A percentile compares a stretch with the other conserved stretches of the same genome.
Conservation (phyloP, 2,113 vertebrate genomes). For the Amphiprion ocellaris region DNA sequence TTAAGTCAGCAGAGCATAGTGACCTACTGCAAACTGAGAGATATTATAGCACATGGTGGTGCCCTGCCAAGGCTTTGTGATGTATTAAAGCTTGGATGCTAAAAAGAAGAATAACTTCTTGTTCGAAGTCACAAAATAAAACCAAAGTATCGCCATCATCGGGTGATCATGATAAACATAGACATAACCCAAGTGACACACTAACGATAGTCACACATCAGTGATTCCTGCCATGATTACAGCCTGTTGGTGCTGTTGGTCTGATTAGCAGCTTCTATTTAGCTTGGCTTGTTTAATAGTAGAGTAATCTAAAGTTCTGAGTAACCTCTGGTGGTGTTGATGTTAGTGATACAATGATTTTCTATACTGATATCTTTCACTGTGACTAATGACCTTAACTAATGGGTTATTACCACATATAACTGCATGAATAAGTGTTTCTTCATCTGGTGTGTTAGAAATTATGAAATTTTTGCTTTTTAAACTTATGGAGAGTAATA, state of each 20-base stretch:
- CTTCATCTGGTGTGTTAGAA: too few species aligned
- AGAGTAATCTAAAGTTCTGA: not conserved
- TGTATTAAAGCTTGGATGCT: constrained; percentile 57
- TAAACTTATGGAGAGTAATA: too few species aligned
- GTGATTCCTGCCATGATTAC: constrained; percentile 21
- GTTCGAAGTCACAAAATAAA: constrained; percentile 37
- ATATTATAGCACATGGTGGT: constrained; percentile 59
- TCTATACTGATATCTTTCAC: not conserved
- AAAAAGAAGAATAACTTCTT: constrained; percentile 55
- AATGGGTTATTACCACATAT: not conserved
- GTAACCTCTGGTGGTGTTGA: not conserved
- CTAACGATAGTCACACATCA: constrained; percentile 30
- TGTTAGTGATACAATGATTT: constrained; percentile 9
- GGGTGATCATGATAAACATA: constrained; percentile 44
- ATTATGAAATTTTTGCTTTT: not conserved
- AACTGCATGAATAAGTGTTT: not conserved
- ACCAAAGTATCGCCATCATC: constrained; percentile 39
- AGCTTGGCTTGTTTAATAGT: not conserved
- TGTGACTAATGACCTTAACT: constrained; percentile 7
- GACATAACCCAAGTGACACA: constrained; percentile 25
- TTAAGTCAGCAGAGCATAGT: constrained; percentile 76
- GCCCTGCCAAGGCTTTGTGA: constrained; percentile 66
- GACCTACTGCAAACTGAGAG: constrained; percentile 75
- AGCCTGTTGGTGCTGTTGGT: constrained; percentile 23
- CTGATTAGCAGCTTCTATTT: constrained; percentile 6